Conservation (phyloP, 2,113 vertebrate species). For the Morone saxatilis region DNA sequence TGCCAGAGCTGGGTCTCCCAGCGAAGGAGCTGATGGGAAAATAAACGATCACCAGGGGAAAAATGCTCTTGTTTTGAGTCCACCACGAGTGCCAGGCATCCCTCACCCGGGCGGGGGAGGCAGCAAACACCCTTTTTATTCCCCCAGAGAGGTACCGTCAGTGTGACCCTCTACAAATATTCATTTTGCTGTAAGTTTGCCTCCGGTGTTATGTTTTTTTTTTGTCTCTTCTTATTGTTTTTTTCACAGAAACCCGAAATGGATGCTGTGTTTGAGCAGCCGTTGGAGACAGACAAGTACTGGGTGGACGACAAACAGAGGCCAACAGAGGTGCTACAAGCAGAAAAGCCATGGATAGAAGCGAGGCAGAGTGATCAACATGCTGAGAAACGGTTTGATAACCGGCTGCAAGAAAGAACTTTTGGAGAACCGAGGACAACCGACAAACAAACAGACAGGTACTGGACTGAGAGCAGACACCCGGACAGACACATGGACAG, state of each 20-base stretch:
- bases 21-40: constrained; percentile 72
- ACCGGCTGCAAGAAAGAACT: constrained; percentile 64
- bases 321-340: constrained; percentile 58
- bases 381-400: constrained; percentile 66
- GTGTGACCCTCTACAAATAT: background rate
- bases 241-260: constrained; percentile 71
- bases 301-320: constrained; percentile 75
- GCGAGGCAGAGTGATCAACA: constrained; percentile 52
- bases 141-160: constrained; percentile 76
- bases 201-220: background rate
- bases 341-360: constrained; percentile 61
- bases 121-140: constrained; percentile 74
- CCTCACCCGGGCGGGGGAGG: constrained; percentile 78
- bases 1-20: constrained; percentile 70
- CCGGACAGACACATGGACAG: constrained; percentile 70
- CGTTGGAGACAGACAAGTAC: constrained; percentile 64
- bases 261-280: constrained; percentile 74
- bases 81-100: constrained; percentile 65
- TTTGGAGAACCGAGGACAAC: constrained; percentile 47
- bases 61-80: constrained; percentile 58
- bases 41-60: constrained; percentile 64
- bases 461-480: constrained; percentile 69
- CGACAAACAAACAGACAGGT: constrained; percentile 67
- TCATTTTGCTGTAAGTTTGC: background rate
- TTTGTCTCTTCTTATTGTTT: background rate